phyloP scores from a whole-genome alignment of 2,797 vertebrate species.

The Eulemur coronatus region DNA sequence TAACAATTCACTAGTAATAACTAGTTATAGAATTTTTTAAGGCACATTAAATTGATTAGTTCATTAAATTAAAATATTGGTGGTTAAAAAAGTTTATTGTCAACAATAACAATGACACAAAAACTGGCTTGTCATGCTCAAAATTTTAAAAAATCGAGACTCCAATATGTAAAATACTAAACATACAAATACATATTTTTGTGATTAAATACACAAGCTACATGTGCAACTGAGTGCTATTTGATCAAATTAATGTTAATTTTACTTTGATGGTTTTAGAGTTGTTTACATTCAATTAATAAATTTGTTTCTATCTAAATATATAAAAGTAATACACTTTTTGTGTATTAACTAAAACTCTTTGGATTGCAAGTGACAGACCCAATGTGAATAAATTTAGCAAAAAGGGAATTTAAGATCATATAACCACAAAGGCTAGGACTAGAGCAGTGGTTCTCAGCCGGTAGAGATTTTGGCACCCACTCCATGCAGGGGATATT shows the following conservation, averaged over 20 bases:
- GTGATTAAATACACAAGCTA: background rate
- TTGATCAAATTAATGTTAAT: background rate
- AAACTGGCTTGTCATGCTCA: background rate
- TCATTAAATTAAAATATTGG: background rate
- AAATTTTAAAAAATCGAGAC: background rate
- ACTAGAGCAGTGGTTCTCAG: background rate
- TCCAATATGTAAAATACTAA: background rate
- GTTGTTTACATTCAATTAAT: background rate
- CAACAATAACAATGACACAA: background rate
- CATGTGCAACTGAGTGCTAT: background rate
- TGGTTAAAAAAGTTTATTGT: background rate
- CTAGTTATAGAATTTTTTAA: background rate
- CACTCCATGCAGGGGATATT: background rate
- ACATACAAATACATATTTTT: background rate
- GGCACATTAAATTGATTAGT: background rate
- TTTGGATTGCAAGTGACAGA: background rate
- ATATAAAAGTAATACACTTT: background rate
- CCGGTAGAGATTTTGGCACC: background rate
- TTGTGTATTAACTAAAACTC: background rate
- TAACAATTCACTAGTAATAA: background rate
- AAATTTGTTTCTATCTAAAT: background rate
- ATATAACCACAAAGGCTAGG: background rate
- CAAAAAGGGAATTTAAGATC: background rate
- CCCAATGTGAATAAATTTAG: background rate
- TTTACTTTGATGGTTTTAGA: background rate